Evolutionary conservation across 2,888 invertebrate species (phyloP).

Genomic region (Rhorus exstirpatorius): DNA sequence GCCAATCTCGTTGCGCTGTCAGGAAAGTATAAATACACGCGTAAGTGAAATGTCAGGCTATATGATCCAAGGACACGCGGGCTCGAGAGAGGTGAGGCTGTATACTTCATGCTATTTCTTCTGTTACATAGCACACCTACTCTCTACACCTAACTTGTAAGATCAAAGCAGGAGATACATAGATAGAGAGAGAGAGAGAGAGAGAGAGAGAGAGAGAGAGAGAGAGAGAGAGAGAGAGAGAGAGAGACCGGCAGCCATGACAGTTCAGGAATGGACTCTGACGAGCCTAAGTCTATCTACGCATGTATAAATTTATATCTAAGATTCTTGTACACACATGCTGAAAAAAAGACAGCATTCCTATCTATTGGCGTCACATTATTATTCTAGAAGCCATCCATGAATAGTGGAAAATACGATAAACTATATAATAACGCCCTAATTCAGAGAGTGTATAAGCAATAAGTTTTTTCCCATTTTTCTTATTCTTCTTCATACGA

Average conservation of each 20-base stretch:
- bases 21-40: slow-evolving; percentile 61
- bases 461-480: not conserved
- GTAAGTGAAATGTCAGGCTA: slow-evolving; percentile 82
- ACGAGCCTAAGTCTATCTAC: slow-evolving; percentile 57
- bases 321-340: slow-evolving; percentile 33
- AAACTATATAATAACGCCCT: slow-evolving; percentile 38
- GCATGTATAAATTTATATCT: slow-evolving; percentile 53
- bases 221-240: slow-evolving; percentile 13
- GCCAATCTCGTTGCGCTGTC: slow-evolving; percentile 46
- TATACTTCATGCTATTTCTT: slow-evolving; percentile 52
- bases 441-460: slow-evolving; percentile 29
- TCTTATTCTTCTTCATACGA: not conserved
- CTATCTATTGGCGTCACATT: slow-evolving; percentile 75
- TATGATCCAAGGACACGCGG: slow-evolving; percentile 78
- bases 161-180: slow-evolving; percentile 15
- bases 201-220: not conserved
- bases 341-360: slow-evolving; percentile 76
- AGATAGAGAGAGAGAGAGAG: slow-evolving; percentile 20
- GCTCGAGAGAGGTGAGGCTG: slow-evolving; percentile 72
- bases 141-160: slow-evolving; percentile 46
- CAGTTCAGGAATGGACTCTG: slow-evolving; percentile 60
- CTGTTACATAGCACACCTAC: slow-evolving; percentile 65
- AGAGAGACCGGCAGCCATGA: slow-evolving; percentile 47
- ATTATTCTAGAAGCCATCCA: slow-evolving; percentile 70
- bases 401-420: slow-evolving; percentile 45